These are phyloP conservation scores for Leiothrix lutea DNA, from an alignment of 2,113 vertebrate species.

Conservation along the genomic window DNA sequence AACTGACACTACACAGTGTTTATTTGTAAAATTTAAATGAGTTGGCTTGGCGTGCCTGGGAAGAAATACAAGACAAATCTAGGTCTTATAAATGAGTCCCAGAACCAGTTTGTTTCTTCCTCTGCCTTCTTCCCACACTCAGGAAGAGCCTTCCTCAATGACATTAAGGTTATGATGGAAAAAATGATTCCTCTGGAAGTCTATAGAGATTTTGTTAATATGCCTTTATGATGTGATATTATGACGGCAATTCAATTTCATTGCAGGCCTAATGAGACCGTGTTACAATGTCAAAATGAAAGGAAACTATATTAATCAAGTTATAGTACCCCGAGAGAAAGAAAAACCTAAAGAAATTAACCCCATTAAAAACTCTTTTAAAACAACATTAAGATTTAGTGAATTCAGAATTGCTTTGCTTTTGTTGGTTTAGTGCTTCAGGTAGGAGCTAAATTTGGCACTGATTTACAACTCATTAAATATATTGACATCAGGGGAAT, in stretches of 20 bases:
- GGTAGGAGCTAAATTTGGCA: conserved; percentile 52
- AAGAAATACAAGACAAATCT: background rate
- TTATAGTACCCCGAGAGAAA: conserved; percentile 54
- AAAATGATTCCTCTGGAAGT: conserved; percentile 39
- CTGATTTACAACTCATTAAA: conserved; percentile 54
- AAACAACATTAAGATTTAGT: conserved; percentile 65
- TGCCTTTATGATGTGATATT: conserved; percentile 70
- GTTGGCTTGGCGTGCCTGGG: background rate
- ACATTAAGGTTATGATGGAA: conserved; percentile 61
- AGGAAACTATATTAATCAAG: conserved; percentile 67
- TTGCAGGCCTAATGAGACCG: conserved; percentile 68
- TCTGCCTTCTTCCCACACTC: background rate
- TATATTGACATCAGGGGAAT: conserved; percentile 42
- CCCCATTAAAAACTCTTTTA: conserved; percentile 60
- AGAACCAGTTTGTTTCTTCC: background rate
- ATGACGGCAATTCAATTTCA: conserved; percentile 72
- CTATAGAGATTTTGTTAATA: conserved; percentile 63
- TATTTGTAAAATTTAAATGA: background rate
- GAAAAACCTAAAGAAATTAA: conserved; percentile 58
- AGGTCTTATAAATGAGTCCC: background rate
- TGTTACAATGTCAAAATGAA: conserved; percentile 71
- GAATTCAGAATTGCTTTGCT: conserved; percentile 47
- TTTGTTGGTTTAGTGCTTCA: conserved; percentile 50
- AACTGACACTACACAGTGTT: background rate
- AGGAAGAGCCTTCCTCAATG: conserved; percentile 40